A percentile compares a stretch with the other conserved stretches of the same genome.
These are phyloP conservation scores for Neodon shergylaensis DNA, from an alignment of 2,113 vertebrate species.

Conservation along the genomic window DNA sequence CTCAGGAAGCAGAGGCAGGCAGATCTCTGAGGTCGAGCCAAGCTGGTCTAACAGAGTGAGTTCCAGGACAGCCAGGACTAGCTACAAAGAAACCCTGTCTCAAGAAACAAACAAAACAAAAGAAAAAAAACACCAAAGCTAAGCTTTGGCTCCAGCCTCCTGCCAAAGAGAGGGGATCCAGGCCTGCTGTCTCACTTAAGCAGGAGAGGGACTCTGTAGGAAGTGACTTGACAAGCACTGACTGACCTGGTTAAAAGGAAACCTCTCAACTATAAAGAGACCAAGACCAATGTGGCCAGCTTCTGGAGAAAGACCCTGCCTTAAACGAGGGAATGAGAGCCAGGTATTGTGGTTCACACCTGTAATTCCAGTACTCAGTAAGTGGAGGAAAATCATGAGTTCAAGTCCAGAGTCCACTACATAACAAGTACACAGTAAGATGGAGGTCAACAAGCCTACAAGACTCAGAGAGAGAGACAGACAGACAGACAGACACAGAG, in stretches of 20 bases:
- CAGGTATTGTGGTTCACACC: not conserved
- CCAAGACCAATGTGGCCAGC: too few relatives aligned
- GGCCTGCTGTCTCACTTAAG: not conserved
- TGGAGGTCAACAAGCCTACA: not conserved
- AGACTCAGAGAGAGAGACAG: not conserved
- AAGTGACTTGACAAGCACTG: not conserved
- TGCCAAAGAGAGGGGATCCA: not conserved
- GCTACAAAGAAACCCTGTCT: not conserved
- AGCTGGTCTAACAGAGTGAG: not conserved
- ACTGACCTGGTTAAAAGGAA: not conserved
- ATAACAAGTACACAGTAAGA: not conserved
- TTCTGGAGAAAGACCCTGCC: not conserved
- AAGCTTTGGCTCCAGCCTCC: too few relatives aligned
- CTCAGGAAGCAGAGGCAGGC: not conserved
- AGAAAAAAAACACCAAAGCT: not conserved
- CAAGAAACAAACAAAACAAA: too few relatives aligned
- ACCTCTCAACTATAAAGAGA: not conserved
- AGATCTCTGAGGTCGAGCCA: too few relatives aligned
- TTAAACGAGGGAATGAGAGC: not conserved
- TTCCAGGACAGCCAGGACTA: not conserved
- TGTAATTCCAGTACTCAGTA: not conserved
- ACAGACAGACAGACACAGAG: too few relatives aligned
- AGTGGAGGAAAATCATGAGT: not conserved
- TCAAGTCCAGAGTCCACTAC: not conserved
- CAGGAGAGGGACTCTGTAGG: too few relatives aligned